Evolutionary conservation across 1,140 invertebrate species (phyloP).

Genomic region (Panulirus ornatus): DNA sequence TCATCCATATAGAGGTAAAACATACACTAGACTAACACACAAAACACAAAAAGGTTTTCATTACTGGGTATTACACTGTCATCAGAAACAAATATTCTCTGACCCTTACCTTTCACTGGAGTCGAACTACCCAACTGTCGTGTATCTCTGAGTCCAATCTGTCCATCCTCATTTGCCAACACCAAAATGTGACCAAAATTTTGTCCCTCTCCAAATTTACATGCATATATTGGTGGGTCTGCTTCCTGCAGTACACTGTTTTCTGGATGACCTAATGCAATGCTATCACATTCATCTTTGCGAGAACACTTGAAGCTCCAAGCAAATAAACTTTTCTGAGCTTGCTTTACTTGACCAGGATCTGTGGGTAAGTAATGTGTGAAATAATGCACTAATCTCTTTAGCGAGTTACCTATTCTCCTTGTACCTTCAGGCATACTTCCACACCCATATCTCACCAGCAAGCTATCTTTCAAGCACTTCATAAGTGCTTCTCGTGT

Average conservation of each 20-base stretch:
- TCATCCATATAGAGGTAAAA: too few relatives aligned
- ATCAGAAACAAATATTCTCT: too few relatives aligned
- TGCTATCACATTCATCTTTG: slow-evolving; percentile 31
- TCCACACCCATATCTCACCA: too few relatives aligned
- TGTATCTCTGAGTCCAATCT: slow-evolving; percentile 46
- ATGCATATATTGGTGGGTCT: slow-evolving; percentile 58
- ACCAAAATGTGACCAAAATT: slow-evolving; percentile 56
- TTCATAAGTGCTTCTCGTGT: too few relatives aligned
- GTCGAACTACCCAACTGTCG: background rate
- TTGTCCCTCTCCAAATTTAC: slow-evolving; percentile 51
- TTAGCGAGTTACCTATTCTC: too few relatives aligned
- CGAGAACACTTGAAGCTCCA: slow-evolving; percentile 50
- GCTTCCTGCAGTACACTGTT: background rate
- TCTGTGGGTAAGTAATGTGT: slow-evolving; percentile 31
- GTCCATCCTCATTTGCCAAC: slow-evolving; percentile 54
- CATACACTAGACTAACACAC: too few relatives aligned
- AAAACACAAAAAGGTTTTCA: too few relatives aligned
- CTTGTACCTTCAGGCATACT: too few relatives aligned
- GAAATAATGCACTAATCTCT: too few relatives aligned
- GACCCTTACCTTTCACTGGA: slow-evolving; percentile 33
- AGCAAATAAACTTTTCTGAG: slow-evolving; percentile 29
- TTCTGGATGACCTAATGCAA: background rate
- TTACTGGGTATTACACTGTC: too few relatives aligned
- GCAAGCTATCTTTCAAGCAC: too few relatives aligned
- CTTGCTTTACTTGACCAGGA: slow-evolving; percentile 26